Evolutionary conservation across 2,113 vertebrate species (phyloP).

Genomic region (Cyphomyrus plagiostoma): DNA sequence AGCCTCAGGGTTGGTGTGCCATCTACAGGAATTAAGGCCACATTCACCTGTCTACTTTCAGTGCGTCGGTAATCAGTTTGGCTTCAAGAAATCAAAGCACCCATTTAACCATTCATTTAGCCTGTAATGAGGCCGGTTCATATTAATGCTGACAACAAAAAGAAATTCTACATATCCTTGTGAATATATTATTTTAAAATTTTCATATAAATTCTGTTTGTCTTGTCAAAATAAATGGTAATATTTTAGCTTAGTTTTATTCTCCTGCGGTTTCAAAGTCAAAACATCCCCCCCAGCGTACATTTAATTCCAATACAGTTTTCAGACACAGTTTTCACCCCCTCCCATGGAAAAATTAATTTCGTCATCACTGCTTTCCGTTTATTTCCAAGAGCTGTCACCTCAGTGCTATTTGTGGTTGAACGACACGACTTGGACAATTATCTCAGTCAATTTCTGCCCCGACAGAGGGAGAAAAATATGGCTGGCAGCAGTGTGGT

Average conservation of each 20-base stretch:
- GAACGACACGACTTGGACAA: not conserved
- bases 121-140: not conserved
- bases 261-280: not conserved
- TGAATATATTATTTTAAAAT: not conserved
- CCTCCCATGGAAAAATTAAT: not conserved
- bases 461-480: not conserved
- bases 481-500: not conserved
- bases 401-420: not conserved
- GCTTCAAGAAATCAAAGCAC: not conserved
- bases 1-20: not conserved
- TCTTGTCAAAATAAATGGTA: not conserved
- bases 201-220: not conserved
- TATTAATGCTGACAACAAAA: not conserved
- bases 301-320: not conserved
- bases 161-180: not conserved
- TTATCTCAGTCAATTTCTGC: conserved; percentile 5
- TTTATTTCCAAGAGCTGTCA: not conserved
- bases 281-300: not conserved
- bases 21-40: not conserved
- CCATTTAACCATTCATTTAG: conserved; percentile 1
- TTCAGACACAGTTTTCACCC: not conserved
- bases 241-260: not conserved
- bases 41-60: not conserved
- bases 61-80: not conserved
- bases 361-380: not conserved